Evolutionary conservation across 1,140 invertebrate species (phyloP).

Genomic region (Sitobion miscanthi): DNA sequence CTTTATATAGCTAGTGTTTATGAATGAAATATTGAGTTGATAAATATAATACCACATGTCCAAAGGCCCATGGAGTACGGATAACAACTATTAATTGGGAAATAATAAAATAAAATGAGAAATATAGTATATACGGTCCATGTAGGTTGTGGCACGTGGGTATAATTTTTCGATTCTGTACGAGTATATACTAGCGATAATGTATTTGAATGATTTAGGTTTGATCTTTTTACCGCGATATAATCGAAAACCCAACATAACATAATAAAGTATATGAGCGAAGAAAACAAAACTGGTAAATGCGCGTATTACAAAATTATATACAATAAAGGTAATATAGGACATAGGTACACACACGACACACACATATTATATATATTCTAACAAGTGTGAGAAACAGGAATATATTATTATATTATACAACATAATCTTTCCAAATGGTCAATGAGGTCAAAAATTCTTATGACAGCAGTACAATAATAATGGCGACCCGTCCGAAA

Average conservation of each 20-base stretch:
- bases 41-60: background rate
- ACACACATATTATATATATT: background rate
- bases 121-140: background rate
- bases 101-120: background rate
- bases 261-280: background rate
- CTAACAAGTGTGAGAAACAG: background rate
- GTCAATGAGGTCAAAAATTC: slow-evolving; percentile 46
- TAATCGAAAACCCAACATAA: background rate
- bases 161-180: background rate
- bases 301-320: background rate
- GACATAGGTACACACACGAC: background rate
- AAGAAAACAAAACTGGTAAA: background rate
- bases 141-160: background rate
- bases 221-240: background rate
- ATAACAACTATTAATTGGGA: background rate
- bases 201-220: background rate
- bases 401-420: background rate
- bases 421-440: slow-evolving; percentile 11
- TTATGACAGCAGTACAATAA: background rate
- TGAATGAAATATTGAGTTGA: background rate
- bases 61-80: background rate
- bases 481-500: background rate
- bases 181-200: background rate
- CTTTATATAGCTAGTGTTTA: background rate
- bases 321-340: background rate